Evolutionary conservation across 2,113 vertebrate species (phyloP).

Genomic region (Porphyrio hochstetteri): DNA sequence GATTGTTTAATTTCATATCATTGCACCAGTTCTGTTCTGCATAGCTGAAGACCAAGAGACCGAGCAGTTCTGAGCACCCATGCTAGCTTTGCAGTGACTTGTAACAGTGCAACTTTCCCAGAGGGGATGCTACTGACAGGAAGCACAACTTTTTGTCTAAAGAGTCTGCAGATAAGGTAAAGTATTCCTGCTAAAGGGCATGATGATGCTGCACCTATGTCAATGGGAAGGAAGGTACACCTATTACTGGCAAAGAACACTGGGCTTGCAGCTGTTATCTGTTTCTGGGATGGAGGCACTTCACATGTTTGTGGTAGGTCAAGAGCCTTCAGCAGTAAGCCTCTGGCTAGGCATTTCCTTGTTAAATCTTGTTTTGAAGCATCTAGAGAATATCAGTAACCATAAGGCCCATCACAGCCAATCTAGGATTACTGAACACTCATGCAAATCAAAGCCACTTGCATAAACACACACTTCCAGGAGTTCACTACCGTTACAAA

Average conservation of each 20-base stretch:
- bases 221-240: accelerated
- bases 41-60: not conserved
- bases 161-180: not conserved
- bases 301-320: not conserved
- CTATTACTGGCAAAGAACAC: accelerated
- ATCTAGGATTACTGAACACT: not conserved
- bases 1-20: not conserved
- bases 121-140: not conserved
- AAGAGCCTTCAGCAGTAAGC: not conserved
- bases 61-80: not conserved
- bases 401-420: not conserved
- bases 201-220: not conserved
- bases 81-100: not conserved
- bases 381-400: not conserved
- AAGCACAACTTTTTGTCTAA: not conserved
- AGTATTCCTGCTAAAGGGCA: accelerated
- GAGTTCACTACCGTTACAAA: not conserved
- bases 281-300: not conserved
- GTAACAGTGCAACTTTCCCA: not conserved
- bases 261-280: not conserved
- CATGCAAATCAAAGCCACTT: not conserved
- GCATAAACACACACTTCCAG: not conserved
- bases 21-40: not conserved
- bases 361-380: not conserved
- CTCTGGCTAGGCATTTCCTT: not conserved